Base-by-base conservation (phyloP, 2,113 vertebrate species). In the Fulica atra region DNA sequence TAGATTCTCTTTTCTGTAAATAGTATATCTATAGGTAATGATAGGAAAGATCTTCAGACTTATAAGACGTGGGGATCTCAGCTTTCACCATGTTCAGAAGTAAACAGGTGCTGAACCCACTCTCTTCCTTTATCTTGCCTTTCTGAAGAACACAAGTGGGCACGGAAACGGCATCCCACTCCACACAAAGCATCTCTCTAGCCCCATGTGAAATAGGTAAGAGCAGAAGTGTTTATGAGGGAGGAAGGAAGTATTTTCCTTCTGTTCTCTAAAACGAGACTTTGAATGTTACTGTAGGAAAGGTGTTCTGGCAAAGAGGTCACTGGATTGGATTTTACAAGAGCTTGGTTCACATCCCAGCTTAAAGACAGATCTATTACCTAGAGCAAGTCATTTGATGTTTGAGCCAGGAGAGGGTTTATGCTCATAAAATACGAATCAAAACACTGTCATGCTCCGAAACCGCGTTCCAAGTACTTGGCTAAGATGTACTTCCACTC, bases 81-180 rank as follows among this genome's bases (percentile, higher is more conserved):
- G 3, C 77, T 88, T 72, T 65, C 64, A 53, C 20, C 44, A 17
- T 64, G 35, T 31, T 85, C 65, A 71, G 72, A 84, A 66, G 6
- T 1, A 4, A 78, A 33, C 0, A 3, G n/a, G 13, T 57, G 31
- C 40, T 31, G 50, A 69, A 8, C 36, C 9, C 26, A n/a, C 4
- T 40, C 36, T 53, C 21, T 65, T 84, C 69, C 42, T 73, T 66
- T 85, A 29, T 26, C 24, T 57, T 80, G 26, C 46, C 53, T 74
- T 81, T 68, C 42, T 82, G 42, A 89, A 84, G 48, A 81, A 60
- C 3, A 25, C 23, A 63, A 17, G 33, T 81, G 29, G 70, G 33
- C 48, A 60, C 0, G 17, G 42, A 81, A 91, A 46, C 6, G 24
- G 33, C 28, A 48, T 25, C 29, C 50, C 9, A 2, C 17, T 70